These are phyloP conservation scores for Heliothis peltigera DNA, from an alignment of 2,888 invertebrate species.

Conservation along the genomic window DNA sequence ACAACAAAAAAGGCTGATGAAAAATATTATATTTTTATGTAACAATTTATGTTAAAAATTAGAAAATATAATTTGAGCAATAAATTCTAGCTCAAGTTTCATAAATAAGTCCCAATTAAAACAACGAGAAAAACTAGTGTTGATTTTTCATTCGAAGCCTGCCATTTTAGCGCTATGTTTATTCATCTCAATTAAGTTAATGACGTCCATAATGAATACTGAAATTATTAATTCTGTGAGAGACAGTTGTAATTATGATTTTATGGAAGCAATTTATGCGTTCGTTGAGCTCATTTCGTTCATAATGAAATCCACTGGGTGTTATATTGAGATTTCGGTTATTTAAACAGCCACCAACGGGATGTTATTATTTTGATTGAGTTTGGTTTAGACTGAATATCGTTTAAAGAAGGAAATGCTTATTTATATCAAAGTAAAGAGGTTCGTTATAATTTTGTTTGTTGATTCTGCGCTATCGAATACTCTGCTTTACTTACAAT, in stretches of 20 bases:
- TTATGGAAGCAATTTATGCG: slow-evolving; percentile 30
- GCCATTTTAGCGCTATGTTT: slow-evolving; percentile 23
- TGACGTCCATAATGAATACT: slow-evolving; percentile 38
- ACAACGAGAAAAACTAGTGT: slow-evolving; percentile 6
- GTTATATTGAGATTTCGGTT: slow-evolving; percentile 3
- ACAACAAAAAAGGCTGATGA: too few relatives aligned
- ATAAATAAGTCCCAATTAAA: slow-evolving; percentile 30
- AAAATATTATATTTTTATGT: neutral
- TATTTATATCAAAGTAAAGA: too few relatives aligned
- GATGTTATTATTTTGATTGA: neutral
- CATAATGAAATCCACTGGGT: slow-evolving; percentile 23
- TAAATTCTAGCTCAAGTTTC: slow-evolving; percentile 16
- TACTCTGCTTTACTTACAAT: too few relatives aligned
- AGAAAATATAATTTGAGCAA: slow-evolving; percentile 7
- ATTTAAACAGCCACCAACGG: slow-evolving; percentile 2
- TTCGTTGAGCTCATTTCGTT: slow-evolving; percentile 31
- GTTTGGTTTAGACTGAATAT: neutral
- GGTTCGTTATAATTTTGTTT: too few relatives aligned
- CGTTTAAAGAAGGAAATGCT: too few relatives aligned
- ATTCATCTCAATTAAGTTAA: slow-evolving; percentile 51
- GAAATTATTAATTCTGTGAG: slow-evolving; percentile 45
- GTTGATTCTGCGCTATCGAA: too few relatives aligned
- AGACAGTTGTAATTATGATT: slow-evolving; percentile 42
- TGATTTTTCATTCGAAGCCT: slow-evolving; percentile 18
- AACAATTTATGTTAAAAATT: neutral